Evolutionary conservation across 2,113 vertebrate genomes (phyloP), one percentile per base, ranked within the genome.

Genomic region (Felis catus): DNA sequence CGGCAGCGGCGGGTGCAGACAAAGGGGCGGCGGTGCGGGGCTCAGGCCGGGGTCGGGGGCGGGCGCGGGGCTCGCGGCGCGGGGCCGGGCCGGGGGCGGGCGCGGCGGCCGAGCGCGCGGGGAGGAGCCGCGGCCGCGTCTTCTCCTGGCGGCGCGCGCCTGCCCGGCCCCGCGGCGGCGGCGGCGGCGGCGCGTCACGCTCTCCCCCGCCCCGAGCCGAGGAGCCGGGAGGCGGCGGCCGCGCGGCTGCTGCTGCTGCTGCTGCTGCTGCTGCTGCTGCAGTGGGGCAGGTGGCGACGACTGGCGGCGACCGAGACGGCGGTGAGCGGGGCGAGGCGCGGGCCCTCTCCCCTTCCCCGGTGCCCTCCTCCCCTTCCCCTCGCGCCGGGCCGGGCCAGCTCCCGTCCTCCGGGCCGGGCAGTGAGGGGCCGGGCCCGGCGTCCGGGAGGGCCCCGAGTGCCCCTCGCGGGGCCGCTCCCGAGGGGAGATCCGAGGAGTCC

Each of bases 181-280:
- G 89, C 85, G 74, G 89, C 58, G 78, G 93, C 89, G 79, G 71
- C 86, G 90, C 97, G 98, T 97, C 97, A 97, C 95, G 80, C 91
- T 92, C 63, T 68, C 29, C 93, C 94, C 91, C 76, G 85, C 89
- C 91, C 96, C 23, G 61, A 85, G 90, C 90, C 31, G 4, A 61
- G 94, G 94, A 96, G 96, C 93, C 97, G 95, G 95, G 85, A 91
- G 98, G 94, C 86, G 94, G 97, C 86, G 81, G 96, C 91, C 16
- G 82, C 51, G 85, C 85, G 70, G 97, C 92, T 27, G 89, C 94
- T 7, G 83, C 41, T 16, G 87, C 53, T 19, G 86, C 80, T 39
- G 71, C 89, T 16, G 87, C 53, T 19, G 86, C 80, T 39, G 71
- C 89, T 23, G 45, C 91, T 85, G 95, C 91, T 83, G 95, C 95